Evolutionary conservation across 2,797 vertebrate genomes (phyloP).

Genomic region (Alcedo atthis): DNA sequence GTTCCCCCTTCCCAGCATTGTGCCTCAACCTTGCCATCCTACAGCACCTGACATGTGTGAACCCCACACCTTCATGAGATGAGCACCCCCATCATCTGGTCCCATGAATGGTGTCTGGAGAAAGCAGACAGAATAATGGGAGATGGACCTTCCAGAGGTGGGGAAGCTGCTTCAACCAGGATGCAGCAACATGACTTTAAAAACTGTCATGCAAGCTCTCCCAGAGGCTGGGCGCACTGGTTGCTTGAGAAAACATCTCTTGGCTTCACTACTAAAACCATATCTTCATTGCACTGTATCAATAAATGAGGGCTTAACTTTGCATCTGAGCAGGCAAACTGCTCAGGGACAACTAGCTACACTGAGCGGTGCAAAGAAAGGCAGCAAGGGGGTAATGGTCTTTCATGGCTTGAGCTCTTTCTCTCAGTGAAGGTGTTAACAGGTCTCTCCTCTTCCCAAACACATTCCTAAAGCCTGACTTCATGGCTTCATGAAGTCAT

Average conservation of each 20-base stretch:
- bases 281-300: not conserved
- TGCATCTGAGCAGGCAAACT: not conserved
- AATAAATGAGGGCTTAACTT: not conserved
- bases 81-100: not conserved
- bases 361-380: not conserved
- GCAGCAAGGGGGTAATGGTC: not conserved
- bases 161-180: not conserved
- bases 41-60: accelerated
- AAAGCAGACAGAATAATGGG: not conserved
- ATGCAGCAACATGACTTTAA: not conserved
- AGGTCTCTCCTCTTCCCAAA: not conserved
- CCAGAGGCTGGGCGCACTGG: not conserved
- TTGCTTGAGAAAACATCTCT: not conserved
- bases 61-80: not conserved
- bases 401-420: not conserved
- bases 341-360: not conserved
- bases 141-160: not conserved
- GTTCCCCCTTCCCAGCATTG: not conserved
- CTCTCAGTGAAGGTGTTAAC: not conserved
- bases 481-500: no score
- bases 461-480: not conserved
- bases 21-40: not conserved
- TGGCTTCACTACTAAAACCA: not conserved
- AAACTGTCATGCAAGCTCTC: not conserved
- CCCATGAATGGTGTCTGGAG: not conserved